These are phyloP conservation scores for Ascaphus truei DNA, from an alignment of 2,113 vertebrate species.

Conservation along the genomic window DNA sequence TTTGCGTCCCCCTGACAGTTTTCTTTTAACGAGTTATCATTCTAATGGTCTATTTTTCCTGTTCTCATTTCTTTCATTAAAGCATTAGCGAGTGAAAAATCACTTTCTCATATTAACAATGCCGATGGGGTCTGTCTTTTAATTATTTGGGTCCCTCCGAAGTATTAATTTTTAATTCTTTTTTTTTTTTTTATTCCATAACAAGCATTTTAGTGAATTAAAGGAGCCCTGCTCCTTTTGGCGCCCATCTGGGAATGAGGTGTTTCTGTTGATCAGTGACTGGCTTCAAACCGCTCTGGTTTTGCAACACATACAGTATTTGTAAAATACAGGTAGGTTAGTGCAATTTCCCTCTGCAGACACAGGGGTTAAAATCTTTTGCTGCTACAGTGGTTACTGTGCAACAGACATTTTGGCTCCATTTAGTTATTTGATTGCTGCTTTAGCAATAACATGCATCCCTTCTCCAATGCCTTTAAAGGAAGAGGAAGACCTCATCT, in stretches of 20 bases:
- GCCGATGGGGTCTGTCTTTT: slow-evolving; percentile 36
- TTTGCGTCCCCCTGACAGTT: slow-evolving; percentile 6
- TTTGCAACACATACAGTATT: background rate
- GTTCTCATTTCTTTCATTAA: slow-evolving; percentile 25
- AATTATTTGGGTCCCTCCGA: slow-evolving; percentile 33
- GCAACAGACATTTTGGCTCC: too few species aligned
- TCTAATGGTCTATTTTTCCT: slow-evolving; percentile 7
- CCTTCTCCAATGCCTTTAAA: too few species aligned
- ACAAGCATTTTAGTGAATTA: slow-evolving; percentile 26
- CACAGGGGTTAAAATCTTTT: too few species aligned
- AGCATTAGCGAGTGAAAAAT: slow-evolving; percentile 34
- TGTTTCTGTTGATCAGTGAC: slow-evolving; percentile 2
- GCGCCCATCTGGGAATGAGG: background rate
- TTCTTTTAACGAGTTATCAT: slow-evolving; percentile 16
- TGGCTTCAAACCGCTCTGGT: background rate
- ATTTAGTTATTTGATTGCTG: too few species aligned
- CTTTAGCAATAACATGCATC: too few species aligned
- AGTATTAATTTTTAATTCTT: slow-evolving; percentile 37
- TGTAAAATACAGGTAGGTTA: too few species aligned
- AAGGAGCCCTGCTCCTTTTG: slow-evolving; percentile 5
- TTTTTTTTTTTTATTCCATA: slow-evolving; percentile 23
- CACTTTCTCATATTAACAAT: slow-evolving; percentile 38
- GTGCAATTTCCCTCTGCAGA: too few species aligned
- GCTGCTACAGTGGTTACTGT: too few species aligned
- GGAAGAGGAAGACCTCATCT: too few species aligned